Base-by-base conservation (phyloP, 2,797 vertebrate genomes). In the Hypotaenidia philippensis region DNA sequence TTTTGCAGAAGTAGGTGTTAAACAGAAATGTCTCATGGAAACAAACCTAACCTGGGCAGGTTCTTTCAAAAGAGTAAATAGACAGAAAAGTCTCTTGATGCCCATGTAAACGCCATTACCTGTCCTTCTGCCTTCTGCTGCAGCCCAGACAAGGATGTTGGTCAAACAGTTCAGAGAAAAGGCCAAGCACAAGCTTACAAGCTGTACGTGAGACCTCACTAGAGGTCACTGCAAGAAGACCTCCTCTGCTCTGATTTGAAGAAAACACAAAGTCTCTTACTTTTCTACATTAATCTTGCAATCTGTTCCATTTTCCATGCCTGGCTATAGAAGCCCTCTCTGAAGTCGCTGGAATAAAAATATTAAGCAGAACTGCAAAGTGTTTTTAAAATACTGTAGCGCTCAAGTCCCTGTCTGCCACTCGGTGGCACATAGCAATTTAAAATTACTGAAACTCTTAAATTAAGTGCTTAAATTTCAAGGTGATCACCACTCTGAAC, bases 361-460 rank as follows among this genome's bases (percentile, higher is more conserved):
- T 70, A 96, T 83, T 90, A 95, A 93, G 91, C 75, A 47, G 68
- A 94, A 96, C 79, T 94, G 70, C 83, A 77, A 92, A 94, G 96
- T 96, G 94, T 94, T 94, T 97, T 96, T 82, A 95, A 97, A 98
- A 97, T 94, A 95, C 89, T 74, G 79, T 56, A 82, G 64, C 93
- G 80, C 96, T 96, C 53, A 22, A 87, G 91, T 83, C 87, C 94
- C 96, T 56, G 83, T 82, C 97, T 97, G 96, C 96, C 96, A 97
- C 95, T 97, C 94, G 27, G 89, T 36, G 27, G 95, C 97, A 97
- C 92, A 94, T 21, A 94, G 96, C 97, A 98, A 98, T 98, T 98
- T 98, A 96, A 98, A 98, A 98, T 98, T 98, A 98, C 81, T 94
- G 96, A 96, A 89, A 96, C 96, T 98, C 97, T 98, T 96, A 97